Conservation (phyloP, 2,888 invertebrate genomes). For the Mactromeris polynyma region DNA sequence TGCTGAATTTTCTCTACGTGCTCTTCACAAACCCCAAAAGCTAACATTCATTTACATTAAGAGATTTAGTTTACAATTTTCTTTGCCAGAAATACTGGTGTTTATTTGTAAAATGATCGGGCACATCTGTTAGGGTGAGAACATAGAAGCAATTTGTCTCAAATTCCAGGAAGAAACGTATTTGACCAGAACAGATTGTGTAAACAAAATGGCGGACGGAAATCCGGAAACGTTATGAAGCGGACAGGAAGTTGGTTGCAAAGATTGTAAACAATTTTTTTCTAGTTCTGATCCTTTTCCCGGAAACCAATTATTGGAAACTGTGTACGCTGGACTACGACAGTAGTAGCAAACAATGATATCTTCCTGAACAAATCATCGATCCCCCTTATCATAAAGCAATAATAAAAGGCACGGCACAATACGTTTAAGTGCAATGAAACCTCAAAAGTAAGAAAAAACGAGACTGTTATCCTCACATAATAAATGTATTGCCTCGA, state of each 20-base stretch:
- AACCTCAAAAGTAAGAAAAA: not conserved
- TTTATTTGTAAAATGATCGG: conserved; percentile 6
- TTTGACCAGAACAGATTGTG: conserved; percentile 19
- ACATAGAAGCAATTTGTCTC: conserved; percentile 6
- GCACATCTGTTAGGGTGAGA: conserved; percentile 1
- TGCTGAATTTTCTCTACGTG: no score
- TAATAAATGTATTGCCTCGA: no score
- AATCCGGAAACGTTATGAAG: not conserved
- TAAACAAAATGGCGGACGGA: not conserved
- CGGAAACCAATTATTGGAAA: not conserved
- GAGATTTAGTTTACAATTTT: not conserved
- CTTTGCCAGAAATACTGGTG: not conserved
- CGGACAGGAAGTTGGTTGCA: conserved; percentile 18
- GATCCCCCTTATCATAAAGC: not conserved
- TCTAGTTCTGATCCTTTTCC: not conserved
- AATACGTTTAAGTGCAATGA: not conserved
- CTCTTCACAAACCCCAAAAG: not conserved
- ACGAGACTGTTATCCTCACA: no score
- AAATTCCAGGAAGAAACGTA: not conserved
- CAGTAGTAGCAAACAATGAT: not conserved
- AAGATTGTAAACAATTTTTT: conserved; percentile 13
- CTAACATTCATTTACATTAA: not conserved
- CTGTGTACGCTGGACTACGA: not conserved
- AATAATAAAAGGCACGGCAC: not conserved
- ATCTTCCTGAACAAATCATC: not conserved